These are phyloP conservation scores for Melanchra persicariae DNA, from an alignment of 2,888 invertebrate genomes.

Conservation along the genomic window DNA sequence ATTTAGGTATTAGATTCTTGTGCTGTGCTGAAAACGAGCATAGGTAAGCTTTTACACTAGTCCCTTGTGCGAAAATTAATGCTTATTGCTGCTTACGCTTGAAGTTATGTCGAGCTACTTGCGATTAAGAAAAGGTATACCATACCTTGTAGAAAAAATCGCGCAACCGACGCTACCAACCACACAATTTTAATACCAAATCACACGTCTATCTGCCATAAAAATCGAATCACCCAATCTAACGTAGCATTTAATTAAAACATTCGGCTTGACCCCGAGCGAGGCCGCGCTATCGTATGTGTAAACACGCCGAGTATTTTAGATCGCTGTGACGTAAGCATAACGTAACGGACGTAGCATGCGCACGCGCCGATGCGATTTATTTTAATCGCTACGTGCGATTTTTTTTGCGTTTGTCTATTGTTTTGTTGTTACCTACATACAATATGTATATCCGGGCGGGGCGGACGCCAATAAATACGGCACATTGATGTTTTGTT, in stretches of 20 bases:
- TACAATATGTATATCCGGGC: too few relatives aligned
- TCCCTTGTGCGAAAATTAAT: too few relatives aligned
- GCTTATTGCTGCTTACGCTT: too few relatives aligned
- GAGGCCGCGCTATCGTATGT: slow-evolving; percentile 63
- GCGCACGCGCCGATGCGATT: slow-evolving; percentile 36
- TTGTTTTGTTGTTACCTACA: background rate
- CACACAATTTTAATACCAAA: slow-evolving; percentile 12
- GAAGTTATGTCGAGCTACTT: too few relatives aligned
- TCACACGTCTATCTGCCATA: slow-evolving; percentile 24
- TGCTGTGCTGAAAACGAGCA: too few relatives aligned
- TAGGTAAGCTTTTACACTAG: too few relatives aligned
- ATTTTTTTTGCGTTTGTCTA: slow-evolving; percentile 26
- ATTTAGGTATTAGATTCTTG: too few relatives aligned
- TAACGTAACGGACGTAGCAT: slow-evolving; percentile 9
- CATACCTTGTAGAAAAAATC: background rate
- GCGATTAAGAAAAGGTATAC: too few relatives aligned
- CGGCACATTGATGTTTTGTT: too few relatives aligned
- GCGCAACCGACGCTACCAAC: background rate
- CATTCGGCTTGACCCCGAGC: slow-evolving; percentile 50
- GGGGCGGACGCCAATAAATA: too few relatives aligned
- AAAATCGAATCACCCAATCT: slow-evolving; percentile 37
- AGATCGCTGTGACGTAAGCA: slow-evolving; percentile 59
- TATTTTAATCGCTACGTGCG: slow-evolving; percentile 25
- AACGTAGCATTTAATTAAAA: slow-evolving; percentile 40
- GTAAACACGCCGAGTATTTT: slow-evolving; percentile 70